Evolutionary conservation across 2,113 vertebrate genomes (phyloP).

Genomic region (Leptobrachium leishanense): DNA sequence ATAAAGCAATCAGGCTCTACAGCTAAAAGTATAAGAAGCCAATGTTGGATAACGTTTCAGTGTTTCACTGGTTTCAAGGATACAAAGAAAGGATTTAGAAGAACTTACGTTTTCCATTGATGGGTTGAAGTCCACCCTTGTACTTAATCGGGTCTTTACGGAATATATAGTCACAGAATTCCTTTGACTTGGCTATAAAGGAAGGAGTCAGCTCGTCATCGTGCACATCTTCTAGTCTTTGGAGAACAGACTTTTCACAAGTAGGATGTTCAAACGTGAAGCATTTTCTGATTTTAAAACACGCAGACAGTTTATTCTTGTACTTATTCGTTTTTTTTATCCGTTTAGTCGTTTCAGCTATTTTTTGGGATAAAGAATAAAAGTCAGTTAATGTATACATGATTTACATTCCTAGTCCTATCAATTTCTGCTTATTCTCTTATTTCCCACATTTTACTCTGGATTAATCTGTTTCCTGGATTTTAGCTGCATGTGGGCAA

Average conservation of each 20-base stretch:
- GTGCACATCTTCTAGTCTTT: conserved; percentile 52
- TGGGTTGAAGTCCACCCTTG: conserved; percentile 52
- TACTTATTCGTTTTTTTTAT: conserved; percentile 52
- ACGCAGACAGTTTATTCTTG: conserved; percentile 56
- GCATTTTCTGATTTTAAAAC: conserved; percentile 59
- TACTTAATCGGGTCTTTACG: conserved; percentile 50
- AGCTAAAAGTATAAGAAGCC: too few species aligned
- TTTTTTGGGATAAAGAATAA: background rate
- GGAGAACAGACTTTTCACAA: conserved; percentile 46
- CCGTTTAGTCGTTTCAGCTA: conserved; percentile 8
- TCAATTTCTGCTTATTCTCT: too few species aligned
- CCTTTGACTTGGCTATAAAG: conserved; percentile 46
- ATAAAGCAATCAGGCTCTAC: too few species aligned
- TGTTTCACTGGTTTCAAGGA: too few species aligned
- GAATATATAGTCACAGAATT: conserved; percentile 58
- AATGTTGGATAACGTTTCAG: too few species aligned
- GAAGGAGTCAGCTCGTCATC: conserved; percentile 40
- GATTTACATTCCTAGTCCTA: too few species aligned
- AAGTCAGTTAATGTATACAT: background rate
- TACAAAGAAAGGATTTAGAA: too few species aligned
- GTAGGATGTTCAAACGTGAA: conserved; percentile 56
- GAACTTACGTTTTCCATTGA: conserved; percentile 58
- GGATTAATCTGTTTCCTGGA: too few species aligned
- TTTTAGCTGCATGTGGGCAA: too few species aligned
- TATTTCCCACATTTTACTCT: background rate